Evolutionary conservation across 2,797 vertebrate species (phyloP).

Genomic region (Bufotes viridis): DNA sequence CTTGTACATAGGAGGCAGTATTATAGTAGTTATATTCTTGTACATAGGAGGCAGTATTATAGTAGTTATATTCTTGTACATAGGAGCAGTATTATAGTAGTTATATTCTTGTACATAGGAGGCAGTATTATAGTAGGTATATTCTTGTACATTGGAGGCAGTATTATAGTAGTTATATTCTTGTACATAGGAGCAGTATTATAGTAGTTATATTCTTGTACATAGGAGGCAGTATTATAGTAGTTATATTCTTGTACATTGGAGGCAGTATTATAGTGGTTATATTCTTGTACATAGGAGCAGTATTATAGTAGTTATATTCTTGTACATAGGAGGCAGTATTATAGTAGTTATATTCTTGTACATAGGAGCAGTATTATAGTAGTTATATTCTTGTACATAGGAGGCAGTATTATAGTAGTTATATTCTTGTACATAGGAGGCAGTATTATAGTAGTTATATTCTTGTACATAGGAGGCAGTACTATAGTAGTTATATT

Average conservation of each 20-base stretch:
- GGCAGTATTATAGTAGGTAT: slow-evolving; percentile 7
- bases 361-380: not conserved
- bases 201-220: not conserved
- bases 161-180: slow-evolving; percentile 18
- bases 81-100: slow-evolving; percentile 9
- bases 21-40: not conserved
- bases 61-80: slow-evolving; percentile 12
- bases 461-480: too few relatives aligned
- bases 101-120: slow-evolving; percentile 1
- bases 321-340: not conserved
- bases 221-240: not conserved
- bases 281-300: not conserved
- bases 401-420: too few relatives aligned
- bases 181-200: slow-evolving; percentile 5
- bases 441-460: too few relatives aligned
- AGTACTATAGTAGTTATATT: too few relatives aligned
- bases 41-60: slow-evolving; percentile 1
- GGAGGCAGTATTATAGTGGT: not conserved
- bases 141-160: not conserved
- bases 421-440: too few relatives aligned
- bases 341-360: not conserved
- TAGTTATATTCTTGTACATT: not conserved
- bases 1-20: too few relatives aligned
- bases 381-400: not conserved
- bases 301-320: slow-evolving; percentile 5